These are phyloP conservation scores for Dromococcyx pavoninus DNA, from an alignment of 2,797 vertebrate genomes.

Conservation along the genomic window DNA sequence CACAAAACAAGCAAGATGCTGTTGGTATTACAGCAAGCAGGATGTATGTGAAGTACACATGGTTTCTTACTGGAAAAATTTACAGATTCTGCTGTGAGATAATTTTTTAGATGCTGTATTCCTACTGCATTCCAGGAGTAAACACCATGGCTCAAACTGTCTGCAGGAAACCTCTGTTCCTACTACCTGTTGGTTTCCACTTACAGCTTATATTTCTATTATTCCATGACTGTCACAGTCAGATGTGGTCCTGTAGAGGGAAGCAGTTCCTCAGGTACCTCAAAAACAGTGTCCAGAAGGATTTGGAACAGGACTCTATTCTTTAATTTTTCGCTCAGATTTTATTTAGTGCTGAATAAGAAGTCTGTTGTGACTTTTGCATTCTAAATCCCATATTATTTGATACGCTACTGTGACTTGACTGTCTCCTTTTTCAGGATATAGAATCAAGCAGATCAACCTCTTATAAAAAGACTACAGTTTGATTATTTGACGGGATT, in stretches of 20 bases:
- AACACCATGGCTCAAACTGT: background rate
- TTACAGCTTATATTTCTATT: background rate
- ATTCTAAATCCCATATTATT: background rate
- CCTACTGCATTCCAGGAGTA: background rate
- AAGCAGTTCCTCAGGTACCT: constrained; percentile 51
- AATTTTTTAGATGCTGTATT: background rate
- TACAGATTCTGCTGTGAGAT: background rate
- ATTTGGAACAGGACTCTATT: background rate
- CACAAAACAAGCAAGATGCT: fast-evolving
- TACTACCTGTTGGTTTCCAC: background rate
- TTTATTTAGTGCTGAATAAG: background rate
- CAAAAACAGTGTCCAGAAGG: background rate
- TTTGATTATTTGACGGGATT: background rate
- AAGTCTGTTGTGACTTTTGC: background rate
- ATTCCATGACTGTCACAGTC: background rate
- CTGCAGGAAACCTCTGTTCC: background rate
- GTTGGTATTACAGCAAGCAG: background rate
- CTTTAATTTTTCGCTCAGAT: background rate
- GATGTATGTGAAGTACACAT: fast-evolving
- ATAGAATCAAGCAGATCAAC: background rate
- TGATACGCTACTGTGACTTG: background rate
- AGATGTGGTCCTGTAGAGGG: constrained; percentile 46
- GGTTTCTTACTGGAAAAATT: background rate
- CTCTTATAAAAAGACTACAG: background rate
- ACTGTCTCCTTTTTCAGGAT: background rate